Percentiles rank a stretch among this genome's conserved stretches.
Conservation (phyloP, 2,888 invertebrate genomes). For the Synanthedon andrenaeformis region DNA sequence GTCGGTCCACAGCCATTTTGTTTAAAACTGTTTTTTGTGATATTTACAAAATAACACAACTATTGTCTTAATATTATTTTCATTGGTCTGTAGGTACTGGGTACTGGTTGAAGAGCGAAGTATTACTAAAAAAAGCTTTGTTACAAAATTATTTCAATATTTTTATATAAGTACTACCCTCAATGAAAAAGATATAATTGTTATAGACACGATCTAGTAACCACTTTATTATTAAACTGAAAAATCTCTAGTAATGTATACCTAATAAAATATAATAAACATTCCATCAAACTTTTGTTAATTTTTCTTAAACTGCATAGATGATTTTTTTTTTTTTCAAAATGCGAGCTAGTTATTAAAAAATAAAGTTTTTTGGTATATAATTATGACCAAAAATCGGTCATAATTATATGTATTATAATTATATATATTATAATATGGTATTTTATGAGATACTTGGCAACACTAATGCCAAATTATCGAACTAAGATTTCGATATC, state of each 20-base stretch:
- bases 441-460: background rate
- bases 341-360: background rate
- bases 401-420: too few species aligned
- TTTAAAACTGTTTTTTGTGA: background rate
- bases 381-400: too few species aligned
- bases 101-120: slow-evolving; percentile 1
- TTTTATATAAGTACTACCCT: too few species aligned
- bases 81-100: slow-evolving; percentile 10
- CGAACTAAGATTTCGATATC: background rate
- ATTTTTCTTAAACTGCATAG: background rate
- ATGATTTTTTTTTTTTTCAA: background rate
- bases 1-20: slow-evolving; percentile 23
- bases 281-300: background rate
- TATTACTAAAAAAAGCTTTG: too few species aligned
- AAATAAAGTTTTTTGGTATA: background rate
- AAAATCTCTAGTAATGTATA: background rate
- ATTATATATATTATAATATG: too few species aligned
- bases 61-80: slow-evolving; percentile 7
- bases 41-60: slow-evolving; percentile 8
- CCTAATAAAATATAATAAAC: background rate
- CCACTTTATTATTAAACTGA: too few species aligned
- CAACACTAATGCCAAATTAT: background rate
- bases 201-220: too few species aligned
- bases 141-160: too few species aligned
- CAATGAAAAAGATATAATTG: too few species aligned